phyloP scores from a whole-genome alignment of 2,113 vertebrate species.

The Phodopus roborovskii region DNA sequence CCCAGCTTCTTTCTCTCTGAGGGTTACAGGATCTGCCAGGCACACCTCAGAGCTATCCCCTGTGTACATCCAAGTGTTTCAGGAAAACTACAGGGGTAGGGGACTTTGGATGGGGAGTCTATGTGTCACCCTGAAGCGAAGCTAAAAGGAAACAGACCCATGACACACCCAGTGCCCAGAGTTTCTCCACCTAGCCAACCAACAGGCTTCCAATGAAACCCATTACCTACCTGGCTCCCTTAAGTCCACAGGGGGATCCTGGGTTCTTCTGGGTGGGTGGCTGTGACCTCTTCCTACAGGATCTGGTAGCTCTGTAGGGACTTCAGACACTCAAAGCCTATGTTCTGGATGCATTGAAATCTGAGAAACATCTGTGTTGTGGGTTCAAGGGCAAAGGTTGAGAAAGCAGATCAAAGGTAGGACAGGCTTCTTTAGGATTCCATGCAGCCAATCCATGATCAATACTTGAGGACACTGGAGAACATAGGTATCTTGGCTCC shows the following conservation, averaged over 20 bases:
- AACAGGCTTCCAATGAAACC: not conserved
- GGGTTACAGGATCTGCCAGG: not conserved
- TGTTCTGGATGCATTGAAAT: not conserved
- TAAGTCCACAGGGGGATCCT: not conserved
- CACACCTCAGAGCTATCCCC: not conserved
- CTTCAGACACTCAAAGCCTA: accelerated
- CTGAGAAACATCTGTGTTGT: not conserved
- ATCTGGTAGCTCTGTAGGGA: not conserved
- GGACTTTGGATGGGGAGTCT: not conserved
- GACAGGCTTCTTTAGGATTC: not conserved
- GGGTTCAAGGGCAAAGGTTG: not conserved
- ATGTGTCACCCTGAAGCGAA: not conserved
- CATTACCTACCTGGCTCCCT: not conserved
- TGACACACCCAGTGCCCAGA: accelerated
- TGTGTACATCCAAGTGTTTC: not conserved
- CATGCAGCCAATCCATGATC: not conserved
- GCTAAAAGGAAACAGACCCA: not conserved
- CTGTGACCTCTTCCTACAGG: not conserved
- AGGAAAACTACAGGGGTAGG: not conserved
- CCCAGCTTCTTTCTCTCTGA: not conserved
- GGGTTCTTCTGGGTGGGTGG: not conserved
- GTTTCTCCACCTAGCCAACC: not conserved
- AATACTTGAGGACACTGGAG: not conserved
- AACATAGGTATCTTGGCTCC: no score
- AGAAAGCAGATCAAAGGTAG: not conserved